Evolutionary conservation across 2,888 invertebrate species (phyloP), one percentile per base, ranked within the genome.

Genomic region (Venusia cambrica): DNA sequence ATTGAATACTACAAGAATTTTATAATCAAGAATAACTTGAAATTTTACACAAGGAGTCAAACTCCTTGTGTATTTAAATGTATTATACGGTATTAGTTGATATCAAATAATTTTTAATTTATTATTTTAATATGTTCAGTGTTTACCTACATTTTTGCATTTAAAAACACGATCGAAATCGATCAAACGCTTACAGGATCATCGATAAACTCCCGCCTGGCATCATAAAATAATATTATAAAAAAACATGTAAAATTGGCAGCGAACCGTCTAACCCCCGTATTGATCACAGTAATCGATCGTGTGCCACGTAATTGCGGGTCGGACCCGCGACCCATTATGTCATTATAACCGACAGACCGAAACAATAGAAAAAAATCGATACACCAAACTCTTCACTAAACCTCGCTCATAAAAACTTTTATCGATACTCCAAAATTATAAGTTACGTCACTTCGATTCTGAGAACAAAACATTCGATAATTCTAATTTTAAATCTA

Each of bases 241-340:
- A 71, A 81, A 83, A 78, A 75, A 67, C 61, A 73, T 70, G 65
- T 74, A 76, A 83, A 84, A 84, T 84, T 84, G 81, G 79, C 85
- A 83, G 80, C 73, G 75, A 76, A 80, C 80, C 81, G 74, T 75
- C 84, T 83, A 81, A 83, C 84, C 85, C 76, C 84, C 71, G 81
- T 81, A 85, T 87, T 83, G 87, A 87, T 85, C 85, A 84, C 77
- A 79, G 80, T 84, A 84, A 85, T 85, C 84, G 85, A 85, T 85
- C 87, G 87, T 87, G 87, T 87, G 85, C 84, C 85, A 64, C 73
- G 81, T 85, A 85, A 87, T 85, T 83, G 85, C 77, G 81, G 76
- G 75, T 76, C 80, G 75, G 75, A 79, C 77, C 77, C 67, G 68
- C 70, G 71, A 75, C 77, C 84, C 84, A 87, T 87, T 87, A 87